These are phyloP conservation scores for Melitaea cinxia DNA, from an alignment of 1,140 invertebrate genomes.

Conservation along the genomic window DNA sequence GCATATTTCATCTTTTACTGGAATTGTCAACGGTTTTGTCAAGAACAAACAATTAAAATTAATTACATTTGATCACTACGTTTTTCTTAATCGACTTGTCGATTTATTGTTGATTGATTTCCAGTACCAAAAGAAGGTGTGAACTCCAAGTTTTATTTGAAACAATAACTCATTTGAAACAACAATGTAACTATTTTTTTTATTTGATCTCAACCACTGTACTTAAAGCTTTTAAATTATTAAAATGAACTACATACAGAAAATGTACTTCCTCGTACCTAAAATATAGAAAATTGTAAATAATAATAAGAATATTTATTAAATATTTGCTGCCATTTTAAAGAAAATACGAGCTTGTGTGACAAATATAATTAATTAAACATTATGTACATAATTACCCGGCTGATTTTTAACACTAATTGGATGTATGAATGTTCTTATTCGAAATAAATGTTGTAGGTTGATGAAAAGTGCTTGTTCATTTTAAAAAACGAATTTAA, in stretches of 20 bases:
- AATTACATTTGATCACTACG: constrained; percentile 17
- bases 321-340: background rate
- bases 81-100: constrained; percentile 18
- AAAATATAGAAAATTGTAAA: too few species aligned
- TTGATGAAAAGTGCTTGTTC: constrained; percentile 1
- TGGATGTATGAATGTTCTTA: constrained; percentile 17
- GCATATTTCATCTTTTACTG: constrained; percentile 34
- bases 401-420: constrained; percentile 6
- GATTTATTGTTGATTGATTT: constrained; percentile 25
- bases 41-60: constrained; percentile 18
- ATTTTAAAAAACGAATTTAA: background rate
- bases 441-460: constrained; percentile 14
- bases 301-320: too few species aligned
- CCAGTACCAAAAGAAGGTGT: constrained; percentile 29
- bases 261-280: too few species aligned
- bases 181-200: constrained; percentile 33
- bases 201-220: constrained; percentile 7
- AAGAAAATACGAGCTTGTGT: constrained; percentile 1
- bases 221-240: constrained; percentile 1
- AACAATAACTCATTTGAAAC: constrained; percentile 30
- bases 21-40: constrained; percentile 12
- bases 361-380: constrained; percentile 3
- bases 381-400: constrained; percentile 1
- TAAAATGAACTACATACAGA: background rate
- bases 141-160: constrained; percentile 23